Evolutionary conservation across 2,113 vertebrate species (phyloP).

Genomic region (Etheostoma cragini): DNA sequence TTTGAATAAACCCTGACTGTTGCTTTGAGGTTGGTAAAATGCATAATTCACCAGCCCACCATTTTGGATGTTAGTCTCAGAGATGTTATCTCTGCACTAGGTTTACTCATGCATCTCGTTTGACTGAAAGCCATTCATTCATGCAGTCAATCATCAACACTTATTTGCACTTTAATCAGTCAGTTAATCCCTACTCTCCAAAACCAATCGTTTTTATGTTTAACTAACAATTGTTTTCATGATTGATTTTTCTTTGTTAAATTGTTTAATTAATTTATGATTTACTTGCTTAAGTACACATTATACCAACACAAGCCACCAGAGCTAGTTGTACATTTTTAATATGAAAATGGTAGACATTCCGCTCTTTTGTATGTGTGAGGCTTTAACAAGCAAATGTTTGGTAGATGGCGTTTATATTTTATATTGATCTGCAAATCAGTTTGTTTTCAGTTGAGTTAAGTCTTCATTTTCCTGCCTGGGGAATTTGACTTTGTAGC

Average conservation of each 20-base stretch:
- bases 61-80: constrained; percentile 53
- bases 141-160: constrained; percentile 1
- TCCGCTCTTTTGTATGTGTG: not conserved
- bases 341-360: not conserved
- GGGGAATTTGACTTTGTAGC: not conserved
- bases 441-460: not conserved
- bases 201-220: not conserved
- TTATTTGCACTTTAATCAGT: constrained; percentile 31
- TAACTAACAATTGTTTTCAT: not conserved
- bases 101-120: not conserved
- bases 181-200: not conserved
- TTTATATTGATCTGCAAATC: not conserved
- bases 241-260: not conserved
- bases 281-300: not conserved
- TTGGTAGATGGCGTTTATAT: not conserved
- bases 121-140: constrained; percentile 26
- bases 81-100: constrained; percentile 16
- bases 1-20: not conserved
- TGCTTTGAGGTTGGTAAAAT: constrained; percentile 20
- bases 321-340: not conserved
- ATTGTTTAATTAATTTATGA: not conserved
- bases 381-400: not conserved
- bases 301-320: not conserved
- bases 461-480: not conserved
- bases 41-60: constrained; percentile 50